Percentiles rank a stretch among this genome's conserved stretches.
Evolutionary conservation across 2,797 vertebrate genomes (phyloP).

Genomic region (Myoxocephalus aenaeus): DNA sequence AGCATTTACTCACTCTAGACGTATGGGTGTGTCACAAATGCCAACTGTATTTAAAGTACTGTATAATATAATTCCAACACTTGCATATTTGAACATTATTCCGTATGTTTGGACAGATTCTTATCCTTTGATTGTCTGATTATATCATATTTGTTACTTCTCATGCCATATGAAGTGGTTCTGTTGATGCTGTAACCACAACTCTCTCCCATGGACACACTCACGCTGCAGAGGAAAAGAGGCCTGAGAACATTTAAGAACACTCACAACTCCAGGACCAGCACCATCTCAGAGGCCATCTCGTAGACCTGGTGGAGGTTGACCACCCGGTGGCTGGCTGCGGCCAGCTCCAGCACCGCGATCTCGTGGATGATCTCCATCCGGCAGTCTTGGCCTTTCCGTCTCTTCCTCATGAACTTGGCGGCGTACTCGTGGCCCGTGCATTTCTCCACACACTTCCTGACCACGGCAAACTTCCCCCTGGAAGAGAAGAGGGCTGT

Average conservation of each 20-base stretch:
- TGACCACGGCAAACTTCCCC: slow-evolving; percentile 95
- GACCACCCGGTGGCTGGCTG: slow-evolving; percentile 86
- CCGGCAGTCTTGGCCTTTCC: slow-evolving; percentile 93
- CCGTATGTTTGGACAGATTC: too few species aligned
- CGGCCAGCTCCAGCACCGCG: slow-evolving; percentile 90
- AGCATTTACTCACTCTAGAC: too few species aligned
- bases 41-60: too few species aligned
- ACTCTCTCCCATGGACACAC: too few species aligned
- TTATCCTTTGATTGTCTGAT: too few species aligned
- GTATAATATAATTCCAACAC: too few species aligned
- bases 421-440: slow-evolving; percentile 91
- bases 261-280: slow-evolving; percentile 94
- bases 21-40: too few species aligned
- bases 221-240: too few species aligned
- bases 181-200: not conserved
- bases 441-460: slow-evolving; percentile 91
- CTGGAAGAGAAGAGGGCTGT: slow-evolving; percentile 70
- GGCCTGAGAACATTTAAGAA: too few species aligned
- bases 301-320: slow-evolving; percentile 93
- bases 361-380: slow-evolving; percentile 94
- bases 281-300: slow-evolving; percentile 92
- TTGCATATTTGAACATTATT: too few species aligned
- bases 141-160: too few species aligned
- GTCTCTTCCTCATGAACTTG: slow-evolving; percentile 96
- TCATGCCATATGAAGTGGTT: too few species aligned